Base-by-base conservation (phyloP, 2,797 vertebrate species). In the Onychomys arenicola region DNA sequence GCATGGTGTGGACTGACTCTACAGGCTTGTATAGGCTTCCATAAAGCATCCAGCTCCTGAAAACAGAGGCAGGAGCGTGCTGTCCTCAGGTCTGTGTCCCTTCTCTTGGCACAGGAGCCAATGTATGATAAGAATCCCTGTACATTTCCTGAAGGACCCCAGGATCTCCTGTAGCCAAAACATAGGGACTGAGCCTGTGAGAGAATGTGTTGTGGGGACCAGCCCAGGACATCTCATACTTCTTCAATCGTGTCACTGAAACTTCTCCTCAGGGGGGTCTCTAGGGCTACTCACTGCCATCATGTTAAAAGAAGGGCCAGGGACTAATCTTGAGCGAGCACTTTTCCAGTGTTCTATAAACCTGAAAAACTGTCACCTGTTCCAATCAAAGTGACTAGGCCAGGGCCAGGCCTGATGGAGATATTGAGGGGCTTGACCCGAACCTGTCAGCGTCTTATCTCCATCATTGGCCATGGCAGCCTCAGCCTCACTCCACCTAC, bases 171-270 rank as follows among this genome's bases (percentile, higher is more conserved):
- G 29, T 14, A 87, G 3, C 61, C 43, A 67, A 76, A 81, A 46
- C 82, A 34, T n/a, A 78, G 49, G 17, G 3, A 76, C 6, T 34
- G 34, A 10, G 19, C 43, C 63, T 67, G 7, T 71, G 52, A 77
- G 46, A n/a, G 40, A 46, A 40, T 46, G 34, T 49, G 34, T 49
- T 55, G 13, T 17, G 21, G 17, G 12, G 65, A 88, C 23, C 3
- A 57, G 34, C 2, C 52, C 7, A 1, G 91, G 59, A 76, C 71
- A 34, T 32, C 65, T 77, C 34, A n/a, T 34, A 10, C 78, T 49
- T 52, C 37, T 2, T 55, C 85, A 27, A 0, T 27, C 19, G 1
- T 2, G 0, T 21, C 27, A 67, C 78, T 21, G 86, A 67, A 29
- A 73, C 73, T 46, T 77, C 84, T 84, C 8, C 0, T 37, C 23